A percentile compares a stretch with the other conserved stretches of the same genome.
Conservation (phyloP, 2,888 invertebrate genomes). For the Drosophila melanosoma region DNA sequence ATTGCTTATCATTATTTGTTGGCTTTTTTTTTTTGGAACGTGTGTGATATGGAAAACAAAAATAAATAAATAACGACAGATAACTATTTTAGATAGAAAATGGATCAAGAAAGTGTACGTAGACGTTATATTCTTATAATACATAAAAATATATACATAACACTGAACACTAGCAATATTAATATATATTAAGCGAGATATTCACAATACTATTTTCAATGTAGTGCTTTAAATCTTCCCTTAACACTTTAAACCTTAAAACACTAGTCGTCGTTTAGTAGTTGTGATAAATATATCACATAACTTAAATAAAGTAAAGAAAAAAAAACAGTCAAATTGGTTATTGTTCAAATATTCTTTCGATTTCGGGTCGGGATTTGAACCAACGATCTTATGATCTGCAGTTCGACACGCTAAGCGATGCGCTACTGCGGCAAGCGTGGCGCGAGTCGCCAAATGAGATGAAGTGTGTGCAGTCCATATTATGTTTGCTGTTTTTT, state of each 20-base stretch:
- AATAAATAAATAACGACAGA: slow-evolving; percentile 42
- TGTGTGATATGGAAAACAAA: slow-evolving; percentile 68
- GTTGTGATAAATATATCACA: slow-evolving; percentile 18
- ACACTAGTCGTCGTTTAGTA: slow-evolving; percentile 28
- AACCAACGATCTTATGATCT: slow-evolving; percentile 71
- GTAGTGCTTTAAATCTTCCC: slow-evolving; percentile 51
- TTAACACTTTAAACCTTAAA: slow-evolving; percentile 6
- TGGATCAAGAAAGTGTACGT: slow-evolving; percentile 28
- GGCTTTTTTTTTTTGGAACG: slow-evolving; percentile 41
- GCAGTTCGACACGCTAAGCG: slow-evolving; percentile 63
- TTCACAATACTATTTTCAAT: slow-evolving; percentile 56
- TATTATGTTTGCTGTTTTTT: background rate
- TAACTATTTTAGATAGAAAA: slow-evolving; percentile 68
- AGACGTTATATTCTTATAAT: slow-evolving; percentile 43
- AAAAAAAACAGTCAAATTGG: background rate
- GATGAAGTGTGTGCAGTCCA: background rate
- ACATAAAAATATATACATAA: slow-evolving; percentile 16
- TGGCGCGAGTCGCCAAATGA: accelerated
- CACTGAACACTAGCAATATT: slow-evolving; percentile 24
- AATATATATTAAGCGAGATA: slow-evolving; percentile 23
- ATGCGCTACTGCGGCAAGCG: slow-evolving; percentile 66
- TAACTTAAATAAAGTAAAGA: slow-evolving; percentile 40
- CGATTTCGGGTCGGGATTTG: background rate
- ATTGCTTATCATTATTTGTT: background rate
- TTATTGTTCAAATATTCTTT: background rate